Evolutionary conservation across 2,888 invertebrate species (phyloP).

Genomic region (Macaria liturata): DNA sequence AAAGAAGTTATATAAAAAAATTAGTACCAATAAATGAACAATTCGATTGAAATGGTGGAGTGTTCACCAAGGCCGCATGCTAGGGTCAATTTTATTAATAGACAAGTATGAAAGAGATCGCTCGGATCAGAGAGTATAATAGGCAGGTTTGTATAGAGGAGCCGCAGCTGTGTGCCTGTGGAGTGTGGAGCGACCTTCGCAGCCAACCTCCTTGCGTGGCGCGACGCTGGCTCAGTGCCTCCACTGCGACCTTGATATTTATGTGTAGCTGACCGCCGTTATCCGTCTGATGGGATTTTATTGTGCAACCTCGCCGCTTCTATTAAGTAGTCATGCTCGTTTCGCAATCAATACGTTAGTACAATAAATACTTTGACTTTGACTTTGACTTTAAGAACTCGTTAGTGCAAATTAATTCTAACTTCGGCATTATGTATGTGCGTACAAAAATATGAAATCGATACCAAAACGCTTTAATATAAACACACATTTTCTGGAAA

Average conservation of each 20-base stretch:
- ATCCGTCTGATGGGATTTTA: slow-evolving; percentile 7
- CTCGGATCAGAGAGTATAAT: slow-evolving; percentile 3
- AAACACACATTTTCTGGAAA: too few relatives aligned
- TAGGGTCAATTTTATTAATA: slow-evolving; percentile 8
- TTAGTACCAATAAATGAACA: too few relatives aligned
- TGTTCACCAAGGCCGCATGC: slow-evolving; percentile 5
- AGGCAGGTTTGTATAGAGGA: slow-evolving; percentile 15
- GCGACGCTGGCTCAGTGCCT: background rate
- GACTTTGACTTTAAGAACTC: too few relatives aligned
- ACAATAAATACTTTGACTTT: too few relatives aligned
- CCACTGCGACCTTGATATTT: slow-evolving; percentile 15
- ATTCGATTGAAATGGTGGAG: background rate
- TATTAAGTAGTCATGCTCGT: too few relatives aligned
- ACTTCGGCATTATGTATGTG: too few relatives aligned
- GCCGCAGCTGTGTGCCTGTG: slow-evolving; percentile 20
- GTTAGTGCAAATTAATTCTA: too few relatives aligned
- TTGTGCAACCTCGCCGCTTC: background rate
- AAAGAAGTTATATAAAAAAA: too few relatives aligned
- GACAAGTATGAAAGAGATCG: background rate
- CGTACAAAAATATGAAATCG: too few relatives aligned
- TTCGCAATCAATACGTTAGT: too few relatives aligned
- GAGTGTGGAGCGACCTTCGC: slow-evolving; percentile 12
- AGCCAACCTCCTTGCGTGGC: slow-evolving; percentile 22
- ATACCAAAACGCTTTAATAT: too few relatives aligned
- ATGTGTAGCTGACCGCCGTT: slow-evolving; percentile 8